phyloP scores from a whole-genome alignment of 1,140 invertebrate species.

The Halictus rubicundus region DNA sequence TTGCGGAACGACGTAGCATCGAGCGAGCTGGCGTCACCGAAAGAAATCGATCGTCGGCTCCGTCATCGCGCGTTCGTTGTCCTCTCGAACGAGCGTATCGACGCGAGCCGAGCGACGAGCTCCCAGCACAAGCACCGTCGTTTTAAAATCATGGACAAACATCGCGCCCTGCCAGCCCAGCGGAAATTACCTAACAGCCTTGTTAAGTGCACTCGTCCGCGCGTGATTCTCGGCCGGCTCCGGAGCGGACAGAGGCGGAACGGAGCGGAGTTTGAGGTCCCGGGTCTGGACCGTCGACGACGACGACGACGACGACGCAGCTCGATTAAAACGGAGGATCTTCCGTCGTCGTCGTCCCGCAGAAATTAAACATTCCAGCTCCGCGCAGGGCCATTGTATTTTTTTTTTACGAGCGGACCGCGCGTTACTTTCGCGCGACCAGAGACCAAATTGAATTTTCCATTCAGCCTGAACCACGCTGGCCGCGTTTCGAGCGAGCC shows the following conservation, averaged over 20 bases:
- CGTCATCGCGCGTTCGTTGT: slow-evolving; percentile 18
- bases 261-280: neutral
- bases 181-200: slow-evolving; percentile 39
- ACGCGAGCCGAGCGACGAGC: slow-evolving; percentile 17
- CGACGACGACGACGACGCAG: neutral
- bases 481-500: neutral
- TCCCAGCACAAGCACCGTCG: too few relatives aligned
- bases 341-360: neutral
- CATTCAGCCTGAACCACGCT: neutral
- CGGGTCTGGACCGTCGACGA: neutral
- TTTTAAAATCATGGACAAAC: slow-evolving; percentile 22
- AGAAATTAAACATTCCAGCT: slow-evolving; percentile 25
- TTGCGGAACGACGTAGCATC: too few relatives aligned
- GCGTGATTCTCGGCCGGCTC: neutral
- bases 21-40: neutral
- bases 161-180: neutral
- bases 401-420: neutral
- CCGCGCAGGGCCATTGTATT: neutral
- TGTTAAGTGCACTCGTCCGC: slow-evolving; percentile 26
- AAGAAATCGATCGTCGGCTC: neutral
- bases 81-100: neutral
- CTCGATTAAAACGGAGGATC: too few relatives aligned
- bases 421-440: slow-evolving; percentile 25
- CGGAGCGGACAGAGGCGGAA: neutral
- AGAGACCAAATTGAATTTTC: slow-evolving; percentile 39